A percentile compares a stretch with the other conserved stretches of the same genome.
phyloP scores from a whole-genome alignment of 2,113 vertebrate species.

The Turdus rufiventris region DNA sequence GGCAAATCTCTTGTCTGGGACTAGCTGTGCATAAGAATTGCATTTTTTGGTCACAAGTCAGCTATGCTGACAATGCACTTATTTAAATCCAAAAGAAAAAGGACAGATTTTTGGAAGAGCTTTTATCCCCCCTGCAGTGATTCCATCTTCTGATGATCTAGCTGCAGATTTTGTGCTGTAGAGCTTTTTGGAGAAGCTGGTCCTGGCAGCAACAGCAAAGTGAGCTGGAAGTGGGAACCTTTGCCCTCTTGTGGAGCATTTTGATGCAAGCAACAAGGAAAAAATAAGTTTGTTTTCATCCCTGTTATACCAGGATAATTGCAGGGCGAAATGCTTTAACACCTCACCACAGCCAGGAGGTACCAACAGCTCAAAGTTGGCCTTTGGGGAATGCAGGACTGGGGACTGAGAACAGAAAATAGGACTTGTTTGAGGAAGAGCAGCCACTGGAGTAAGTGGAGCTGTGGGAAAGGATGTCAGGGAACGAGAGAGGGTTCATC shows the following conservation, averaged over 20 bases:
- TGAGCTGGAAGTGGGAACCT: neutral
- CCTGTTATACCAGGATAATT: neutral
- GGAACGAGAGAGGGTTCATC: neutral
- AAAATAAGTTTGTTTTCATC: neutral
- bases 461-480: neutral
- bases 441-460: neutral
- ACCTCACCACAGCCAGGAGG: neutral
- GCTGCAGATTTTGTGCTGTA: neutral
- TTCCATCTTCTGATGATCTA: neutral
- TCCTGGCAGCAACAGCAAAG: neutral
- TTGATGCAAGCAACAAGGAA: neutral
- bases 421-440: neutral
- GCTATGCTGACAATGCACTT: neutral
- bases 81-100: neutral
- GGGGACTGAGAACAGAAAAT: neutral
- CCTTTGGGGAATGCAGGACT: neutral
- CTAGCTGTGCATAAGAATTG: neutral
- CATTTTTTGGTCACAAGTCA: neutral
- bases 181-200: neutral
- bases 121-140: neutral
- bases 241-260: constrained; percentile 52
- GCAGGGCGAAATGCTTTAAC: neutral
- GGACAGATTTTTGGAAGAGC: neutral
- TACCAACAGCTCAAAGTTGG: neutral
- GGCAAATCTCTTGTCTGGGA: neutral